Conservation (phyloP, 2,113 vertebrate species). For the Sapajus apella region DNA sequence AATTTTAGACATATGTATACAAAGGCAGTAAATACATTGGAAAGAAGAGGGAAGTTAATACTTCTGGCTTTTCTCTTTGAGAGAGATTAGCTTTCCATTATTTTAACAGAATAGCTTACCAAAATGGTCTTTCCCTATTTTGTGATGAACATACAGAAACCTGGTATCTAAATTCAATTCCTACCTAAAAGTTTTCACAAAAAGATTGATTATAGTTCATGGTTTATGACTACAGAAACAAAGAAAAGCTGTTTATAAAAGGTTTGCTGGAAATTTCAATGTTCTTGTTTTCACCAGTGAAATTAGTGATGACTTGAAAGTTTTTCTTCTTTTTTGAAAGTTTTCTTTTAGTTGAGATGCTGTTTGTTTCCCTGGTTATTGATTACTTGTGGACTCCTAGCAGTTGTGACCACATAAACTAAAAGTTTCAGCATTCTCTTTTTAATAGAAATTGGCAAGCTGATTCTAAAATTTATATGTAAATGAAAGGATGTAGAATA, state of each 20-base stretch:
- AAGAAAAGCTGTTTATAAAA: neutral
- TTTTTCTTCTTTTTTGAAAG: neutral
- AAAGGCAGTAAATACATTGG: neutral
- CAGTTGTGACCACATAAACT: neutral
- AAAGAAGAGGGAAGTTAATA: neutral
- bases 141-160: neutral
- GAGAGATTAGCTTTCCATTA: neutral
- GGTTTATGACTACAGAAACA: neutral
- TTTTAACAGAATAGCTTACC: neutral
- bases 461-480: constrained; percentile 10
- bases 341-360: neutral
- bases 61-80: neutral
- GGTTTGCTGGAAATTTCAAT: neutral
- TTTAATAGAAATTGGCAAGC: neutral
- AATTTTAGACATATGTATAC: neutral
- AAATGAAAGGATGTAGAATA: neutral
- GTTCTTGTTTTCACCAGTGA: neutral
- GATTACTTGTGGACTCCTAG: neutral
- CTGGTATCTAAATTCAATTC: constrained; percentile 11
- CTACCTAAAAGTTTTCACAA: neutral
- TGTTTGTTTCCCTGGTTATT: neutral
- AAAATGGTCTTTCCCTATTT: neutral
- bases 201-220: neutral
- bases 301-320: constrained; percentile 32
- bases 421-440: neutral